Base-by-base conservation (phyloP, 2,797 vertebrate species). In the Pteronotus mesoamericanus region DNA sequence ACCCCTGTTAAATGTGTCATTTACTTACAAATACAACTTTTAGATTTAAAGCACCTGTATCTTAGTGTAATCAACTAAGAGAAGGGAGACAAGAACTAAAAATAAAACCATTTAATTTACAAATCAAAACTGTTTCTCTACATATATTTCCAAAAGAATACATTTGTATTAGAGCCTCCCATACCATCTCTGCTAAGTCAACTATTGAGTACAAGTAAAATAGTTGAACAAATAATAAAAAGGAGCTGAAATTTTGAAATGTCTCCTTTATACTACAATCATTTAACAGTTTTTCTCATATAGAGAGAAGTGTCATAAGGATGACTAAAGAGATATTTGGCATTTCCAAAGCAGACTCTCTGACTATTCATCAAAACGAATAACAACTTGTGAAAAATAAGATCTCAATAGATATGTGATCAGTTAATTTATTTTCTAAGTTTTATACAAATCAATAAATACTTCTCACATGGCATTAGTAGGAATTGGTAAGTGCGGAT, bases 21-120 rank as follows among this genome's bases (percentile, higher is more conserved):
- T 14, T 48, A 77, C 48, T 71, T 80, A 91, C 61, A 97, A 95
- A 91, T 57, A 91, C 9, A 75, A 82, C 84, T 39, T 32, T 37
- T 78, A 91, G 4, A 4, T 44, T 86, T 79, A 83, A 83, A 89
- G 48, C 74, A 96, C 34, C 95, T 94, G 86, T 48, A 71, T 89
- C 22, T 86, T 92, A 86, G 29, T 91, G 26, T 77, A 95, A 94
- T 92, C 91, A 95, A 68, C 86, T 89, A 91, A 82, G 19, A 87
- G 61, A 89, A 94, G n/a, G 37, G 34, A 96, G 16, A 89, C 2
- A 93, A 75, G 94, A 96, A 96, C 61, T 95, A 90, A 95, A 97
- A 97, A 64, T 92, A 92, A 95, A 88, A 82, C 3, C 3, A 78
- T 57, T 91, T 93, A 93, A 94, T 87, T 94, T 51, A 96, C 59